Percentiles rank a stretch among this genome's conserved stretches.
phyloP scores from a whole-genome alignment of 30 jellyfish, hydroid and myxozoan genomes.

The Hydra vulgaris region DNA sequence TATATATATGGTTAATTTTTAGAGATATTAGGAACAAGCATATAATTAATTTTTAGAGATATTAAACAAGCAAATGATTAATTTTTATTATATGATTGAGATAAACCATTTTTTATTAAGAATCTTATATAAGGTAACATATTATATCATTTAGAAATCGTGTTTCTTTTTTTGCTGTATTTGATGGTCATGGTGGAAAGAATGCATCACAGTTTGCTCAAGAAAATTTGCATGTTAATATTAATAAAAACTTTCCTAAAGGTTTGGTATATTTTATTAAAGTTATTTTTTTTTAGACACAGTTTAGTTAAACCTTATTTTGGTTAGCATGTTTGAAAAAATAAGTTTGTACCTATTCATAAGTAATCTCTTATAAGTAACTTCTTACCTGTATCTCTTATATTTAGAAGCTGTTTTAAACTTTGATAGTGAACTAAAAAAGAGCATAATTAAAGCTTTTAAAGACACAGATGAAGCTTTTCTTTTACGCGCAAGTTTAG shows the following conservation, averaged over 20 bases:
- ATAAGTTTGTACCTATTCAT: too few species aligned
- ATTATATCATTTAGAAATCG: slow-evolving; percentile 34
- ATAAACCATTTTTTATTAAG: too few species aligned
- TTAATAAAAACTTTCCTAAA: slow-evolving; percentile 27
- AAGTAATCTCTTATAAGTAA: too few species aligned
- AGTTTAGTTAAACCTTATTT: too few species aligned
- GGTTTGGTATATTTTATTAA: slow-evolving; percentile 8
- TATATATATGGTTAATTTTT: too few species aligned
- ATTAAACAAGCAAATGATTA: too few species aligned
- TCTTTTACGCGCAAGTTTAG: slow-evolving; percentile 48
- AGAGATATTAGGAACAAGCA: too few species aligned
- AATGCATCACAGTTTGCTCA: slow-evolving; percentile 40
- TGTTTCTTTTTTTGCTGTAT: slow-evolving; percentile 31
- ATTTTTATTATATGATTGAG: too few species aligned
- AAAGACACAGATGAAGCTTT: slow-evolving; percentile 45
- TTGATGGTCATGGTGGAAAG: slow-evolving; percentile 63
- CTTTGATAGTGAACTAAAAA: slow-evolving; percentile 35
- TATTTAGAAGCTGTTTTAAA: slow-evolving; percentile 15
- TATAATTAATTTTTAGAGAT: too few species aligned
- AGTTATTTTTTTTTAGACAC: not conserved
- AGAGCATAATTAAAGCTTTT: slow-evolving; percentile 28
- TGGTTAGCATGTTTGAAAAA: too few species aligned
- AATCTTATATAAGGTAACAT: too few species aligned
- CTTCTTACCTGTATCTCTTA: too few species aligned
- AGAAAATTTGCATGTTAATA: slow-evolving; percentile 21